Evolutionary conservation across 1,140 invertebrate species (phyloP), one percentile per base, ranked within the genome.

Genomic region (Platorchestia sp.): DNA sequence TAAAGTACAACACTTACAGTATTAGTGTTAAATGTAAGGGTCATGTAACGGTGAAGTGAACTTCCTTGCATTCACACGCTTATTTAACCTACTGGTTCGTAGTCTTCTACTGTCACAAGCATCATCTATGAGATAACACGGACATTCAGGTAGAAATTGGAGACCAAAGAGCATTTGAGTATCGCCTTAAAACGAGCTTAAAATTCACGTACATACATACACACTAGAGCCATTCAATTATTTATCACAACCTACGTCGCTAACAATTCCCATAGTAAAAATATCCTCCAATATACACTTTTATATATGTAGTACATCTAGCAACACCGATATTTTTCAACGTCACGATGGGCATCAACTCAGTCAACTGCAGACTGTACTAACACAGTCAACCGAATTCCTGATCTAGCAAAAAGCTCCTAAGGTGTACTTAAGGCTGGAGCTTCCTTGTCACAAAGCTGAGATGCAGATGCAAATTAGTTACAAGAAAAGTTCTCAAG

Each of bases 231-330:
- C 27, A 75, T 75, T 51, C 1, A 90, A 90, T 43, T 43, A 90
- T 90, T 6, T 6, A 90, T 90, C 87, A 90, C 87, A 90, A 90
- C 87, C 87, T 45, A 90, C 44, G 10, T 43, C 19, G 41, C 41
- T 90, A 90, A 90, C 19, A 75, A 75, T 10, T 75, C 36, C 59
- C 59, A 42, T 90, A 90, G 41, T 90, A 90, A 90, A 90, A 90
- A 90, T 90, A 90, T 90, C 22, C 44, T 90, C 36, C 41, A 5
- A 90, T 90, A 43, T 90, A 90, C 87, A 90, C 14, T 22, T 75
- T 19, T 75, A 75, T 75, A 75, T 1, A 75, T 36, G 27, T 19
- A 75, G 59, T 75, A 75, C 59, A 75, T 75, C 59, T 75, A 75
- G 27, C 27, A 75, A 75, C 59, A 75, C 36, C 36, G 27, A 75